These are phyloP conservation scores for Acleris holmiana DNA, from an alignment of 2,888 invertebrate genomes.

Conservation along the genomic window DNA sequence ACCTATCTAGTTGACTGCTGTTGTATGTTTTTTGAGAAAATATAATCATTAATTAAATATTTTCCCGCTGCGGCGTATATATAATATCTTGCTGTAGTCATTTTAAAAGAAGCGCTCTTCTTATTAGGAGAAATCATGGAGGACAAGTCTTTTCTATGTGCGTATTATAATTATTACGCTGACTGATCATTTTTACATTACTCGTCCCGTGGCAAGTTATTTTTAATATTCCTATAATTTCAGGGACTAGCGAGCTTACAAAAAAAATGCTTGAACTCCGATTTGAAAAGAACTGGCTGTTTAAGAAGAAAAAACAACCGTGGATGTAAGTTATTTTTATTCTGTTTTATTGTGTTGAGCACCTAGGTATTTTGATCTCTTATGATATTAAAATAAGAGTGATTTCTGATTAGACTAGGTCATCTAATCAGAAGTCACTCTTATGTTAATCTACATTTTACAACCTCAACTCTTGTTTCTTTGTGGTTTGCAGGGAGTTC, in stretches of 20 bases:
- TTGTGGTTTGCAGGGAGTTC: slow-evolving; percentile 63
- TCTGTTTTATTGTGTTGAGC: neutral
- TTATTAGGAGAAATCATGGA: slow-evolving; percentile 52
- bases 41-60: neutral
- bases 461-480: neutral
- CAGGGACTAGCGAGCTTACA: slow-evolving; percentile 73
- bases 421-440: neutral
- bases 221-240: slow-evolving; percentile 40
- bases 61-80: slow-evolving; percentile 1
- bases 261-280: slow-evolving; percentile 67
- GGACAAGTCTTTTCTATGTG: slow-evolving; percentile 68
- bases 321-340: slow-evolving; percentile 67
- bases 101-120: neutral
- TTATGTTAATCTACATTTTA: neutral
- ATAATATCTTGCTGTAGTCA: neutral
- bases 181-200: neutral
- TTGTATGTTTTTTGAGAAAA: no score
- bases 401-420: no score
- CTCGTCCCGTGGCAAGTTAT: neutral
- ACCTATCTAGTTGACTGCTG: neutral
- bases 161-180: slow-evolving; percentile 43
- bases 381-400: no score
- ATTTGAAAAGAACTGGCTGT: slow-evolving; percentile 73
- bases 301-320: slow-evolving; percentile 75
- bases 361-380: neutral